These are phyloP conservation scores for Metridium senile DNA, from an alignment of 92 coral and sea anemone genomes.

Conservation along the genomic window DNA sequence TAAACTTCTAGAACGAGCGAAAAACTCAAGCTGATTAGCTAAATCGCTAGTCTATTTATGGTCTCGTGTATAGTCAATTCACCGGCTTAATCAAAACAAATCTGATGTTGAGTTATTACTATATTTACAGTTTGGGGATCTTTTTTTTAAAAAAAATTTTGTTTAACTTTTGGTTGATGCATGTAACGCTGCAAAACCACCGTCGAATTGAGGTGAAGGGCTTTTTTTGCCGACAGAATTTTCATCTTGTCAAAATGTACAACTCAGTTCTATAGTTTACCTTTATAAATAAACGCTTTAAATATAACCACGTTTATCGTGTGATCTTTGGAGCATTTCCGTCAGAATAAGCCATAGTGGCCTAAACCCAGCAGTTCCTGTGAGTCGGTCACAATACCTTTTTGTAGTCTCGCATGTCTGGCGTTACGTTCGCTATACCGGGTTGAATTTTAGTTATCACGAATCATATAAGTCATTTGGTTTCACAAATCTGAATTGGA, in stretches of 20 bases:
- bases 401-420: slow-evolving; percentile 59
- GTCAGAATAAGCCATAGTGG: background rate
- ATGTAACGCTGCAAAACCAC: too few species aligned
- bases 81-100: too few species aligned
- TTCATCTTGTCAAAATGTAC: background rate
- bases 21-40: too few species aligned
- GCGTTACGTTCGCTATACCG: slow-evolving; percentile 28
- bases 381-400: slow-evolving; percentile 48
- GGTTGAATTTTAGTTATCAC: background rate
- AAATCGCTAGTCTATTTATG: too few species aligned
- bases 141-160: too few species aligned
- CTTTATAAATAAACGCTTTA: background rate
- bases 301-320: background rate
- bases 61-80: too few species aligned
- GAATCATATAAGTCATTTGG: background rate
- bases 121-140: too few species aligned
- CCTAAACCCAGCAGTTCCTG: background rate
- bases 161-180: too few species aligned
- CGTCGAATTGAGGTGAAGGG: background rate
- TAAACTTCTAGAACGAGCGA: too few species aligned
- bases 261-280: background rate
- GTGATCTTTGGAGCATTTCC: background rate
- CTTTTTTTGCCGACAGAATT: background rate
- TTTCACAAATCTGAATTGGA: background rate
- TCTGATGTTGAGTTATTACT: too few species aligned